These are phyloP conservation scores for Linnaemya vulpina DNA, from an alignment of 2,888 invertebrate species.

Conservation along the genomic window DNA sequence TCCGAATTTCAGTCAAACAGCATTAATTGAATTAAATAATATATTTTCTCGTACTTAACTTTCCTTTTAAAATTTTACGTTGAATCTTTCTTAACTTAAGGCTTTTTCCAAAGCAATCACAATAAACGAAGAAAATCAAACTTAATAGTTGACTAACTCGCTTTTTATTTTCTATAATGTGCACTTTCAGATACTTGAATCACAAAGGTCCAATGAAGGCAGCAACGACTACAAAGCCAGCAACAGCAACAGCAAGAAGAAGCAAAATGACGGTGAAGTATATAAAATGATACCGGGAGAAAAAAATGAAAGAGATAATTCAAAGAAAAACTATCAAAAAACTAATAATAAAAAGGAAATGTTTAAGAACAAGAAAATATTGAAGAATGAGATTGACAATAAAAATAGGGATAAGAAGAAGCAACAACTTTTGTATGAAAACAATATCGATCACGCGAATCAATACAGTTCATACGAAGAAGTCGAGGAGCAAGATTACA, in stretches of 20 bases:
- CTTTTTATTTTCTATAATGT: conserved; percentile 43
- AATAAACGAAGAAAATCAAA: background rate
- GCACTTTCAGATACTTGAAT: conserved; percentile 77
- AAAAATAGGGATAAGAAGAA: conserved; percentile 24
- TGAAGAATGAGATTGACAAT: conserved; percentile 50
- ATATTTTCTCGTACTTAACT: too few relatives aligned
- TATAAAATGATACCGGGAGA: conserved; percentile 35
- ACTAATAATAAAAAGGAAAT: conserved; percentile 55
- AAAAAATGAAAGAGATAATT: conserved; percentile 40
- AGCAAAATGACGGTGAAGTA: conserved; percentile 51
- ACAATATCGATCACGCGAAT: conserved; percentile 53
- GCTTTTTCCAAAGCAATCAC: background rate
- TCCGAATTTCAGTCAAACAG: too few relatives aligned
- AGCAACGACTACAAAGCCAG: conserved; percentile 42
- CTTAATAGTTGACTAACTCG: conserved; percentile 32
- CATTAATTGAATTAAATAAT: too few relatives aligned
- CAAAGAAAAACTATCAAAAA: conserved; percentile 57
- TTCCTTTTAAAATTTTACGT: too few relatives aligned
- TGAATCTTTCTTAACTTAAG: background rate
- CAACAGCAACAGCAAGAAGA: conserved; percentile 57
- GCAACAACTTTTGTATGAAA: conserved; percentile 53
- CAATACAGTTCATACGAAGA: conserved; percentile 60
- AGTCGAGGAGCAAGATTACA: conserved; percentile 9
- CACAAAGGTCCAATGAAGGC: conserved; percentile 76
- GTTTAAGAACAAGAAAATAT: conserved; percentile 35